These are phyloP conservation scores for Limnothrissa miodon DNA, from an alignment of 2,113 vertebrate genomes.

Conservation along the genomic window DNA sequence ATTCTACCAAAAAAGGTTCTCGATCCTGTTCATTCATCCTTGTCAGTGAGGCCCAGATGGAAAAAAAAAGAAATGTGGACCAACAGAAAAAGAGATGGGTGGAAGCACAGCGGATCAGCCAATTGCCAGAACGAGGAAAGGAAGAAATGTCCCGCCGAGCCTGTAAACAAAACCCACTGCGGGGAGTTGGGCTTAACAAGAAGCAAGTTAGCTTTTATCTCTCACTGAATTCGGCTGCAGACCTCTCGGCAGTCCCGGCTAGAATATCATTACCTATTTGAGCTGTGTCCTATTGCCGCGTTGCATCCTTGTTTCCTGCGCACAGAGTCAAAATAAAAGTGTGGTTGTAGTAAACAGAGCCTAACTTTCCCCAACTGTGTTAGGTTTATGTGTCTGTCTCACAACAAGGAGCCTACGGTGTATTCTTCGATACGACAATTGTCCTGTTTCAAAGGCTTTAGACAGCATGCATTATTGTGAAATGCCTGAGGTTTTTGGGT, in stretches of 20 bases:
- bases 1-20: not conserved
- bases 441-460: constrained; percentile 10
- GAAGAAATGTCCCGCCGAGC: not conserved
- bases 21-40: constrained; percentile 4
- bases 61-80: constrained; percentile 1
- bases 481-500: not conserved
- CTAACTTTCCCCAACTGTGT: not conserved
- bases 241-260: not conserved
- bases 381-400: not conserved
- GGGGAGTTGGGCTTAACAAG: not conserved
- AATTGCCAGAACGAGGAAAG: not conserved
- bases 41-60: not conserved
- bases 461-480: not conserved
- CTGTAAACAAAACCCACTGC: not conserved
- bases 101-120: not conserved
- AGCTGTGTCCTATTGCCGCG: not conserved
- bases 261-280: not conserved
- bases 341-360: not conserved
- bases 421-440: no score
- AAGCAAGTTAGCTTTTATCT: not conserved
- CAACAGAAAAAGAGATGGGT: not conserved
- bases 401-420: no score
- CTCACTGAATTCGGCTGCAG: not conserved
- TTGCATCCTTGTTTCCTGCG: not conserved
- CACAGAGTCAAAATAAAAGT: not conserved